These are phyloP conservation scores for Drosophila mauritiana DNA, from an alignment of 1,140 invertebrate species.

Conservation along the genomic window DNA sequence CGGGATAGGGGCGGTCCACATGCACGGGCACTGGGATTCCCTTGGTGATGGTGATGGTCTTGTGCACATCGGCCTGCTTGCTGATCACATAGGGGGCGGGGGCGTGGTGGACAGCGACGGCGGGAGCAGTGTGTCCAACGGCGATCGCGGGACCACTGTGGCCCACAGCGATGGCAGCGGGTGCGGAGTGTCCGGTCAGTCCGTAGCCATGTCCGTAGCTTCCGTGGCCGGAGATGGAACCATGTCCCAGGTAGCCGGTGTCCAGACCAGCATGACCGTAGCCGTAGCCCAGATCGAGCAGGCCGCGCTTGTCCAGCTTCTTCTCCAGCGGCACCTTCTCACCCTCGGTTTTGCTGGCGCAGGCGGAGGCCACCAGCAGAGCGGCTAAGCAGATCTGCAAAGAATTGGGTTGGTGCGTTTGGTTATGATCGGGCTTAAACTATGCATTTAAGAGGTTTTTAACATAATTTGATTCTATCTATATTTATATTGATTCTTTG, in stretches of 20 bases:
- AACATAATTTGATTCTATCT: too few relatives aligned
- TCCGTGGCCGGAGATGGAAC: slow-evolving; percentile 86
- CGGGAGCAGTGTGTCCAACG: slow-evolving; percentile 47
- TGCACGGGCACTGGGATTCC: slow-evolving; percentile 88
- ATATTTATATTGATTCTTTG: too few relatives aligned
- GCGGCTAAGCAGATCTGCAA: slow-evolving; percentile 89
- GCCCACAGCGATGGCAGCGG: slow-evolving; percentile 58
- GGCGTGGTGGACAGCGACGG: slow-evolving; percentile 56
- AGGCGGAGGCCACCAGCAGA: slow-evolving; percentile 88
- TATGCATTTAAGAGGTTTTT: background rate
- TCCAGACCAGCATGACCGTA: slow-evolving; percentile 87
- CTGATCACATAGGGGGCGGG: slow-evolving; percentile 84
- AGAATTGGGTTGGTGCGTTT: slow-evolving; percentile 31
- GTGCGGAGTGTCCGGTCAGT: slow-evolving; percentile 64
- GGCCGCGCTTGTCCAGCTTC: slow-evolving; percentile 87
- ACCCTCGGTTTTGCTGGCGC: slow-evolving; percentile 85
- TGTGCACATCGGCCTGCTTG: slow-evolving; percentile 87
- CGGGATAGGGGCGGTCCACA: slow-evolving; percentile 87
- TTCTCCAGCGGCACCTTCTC: slow-evolving; percentile 87
- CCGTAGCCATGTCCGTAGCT: slow-evolving; percentile 82
- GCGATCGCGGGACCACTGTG: slow-evolving; percentile 56
- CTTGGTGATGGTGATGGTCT: slow-evolving; percentile 90
- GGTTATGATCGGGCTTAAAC: background rate
- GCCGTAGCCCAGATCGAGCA: slow-evolving; percentile 87
- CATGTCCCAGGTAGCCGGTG: slow-evolving; percentile 88